Evolutionary conservation across 1,140 invertebrate genomes (phyloP).

Genomic region (Chymomyza costata): DNA sequence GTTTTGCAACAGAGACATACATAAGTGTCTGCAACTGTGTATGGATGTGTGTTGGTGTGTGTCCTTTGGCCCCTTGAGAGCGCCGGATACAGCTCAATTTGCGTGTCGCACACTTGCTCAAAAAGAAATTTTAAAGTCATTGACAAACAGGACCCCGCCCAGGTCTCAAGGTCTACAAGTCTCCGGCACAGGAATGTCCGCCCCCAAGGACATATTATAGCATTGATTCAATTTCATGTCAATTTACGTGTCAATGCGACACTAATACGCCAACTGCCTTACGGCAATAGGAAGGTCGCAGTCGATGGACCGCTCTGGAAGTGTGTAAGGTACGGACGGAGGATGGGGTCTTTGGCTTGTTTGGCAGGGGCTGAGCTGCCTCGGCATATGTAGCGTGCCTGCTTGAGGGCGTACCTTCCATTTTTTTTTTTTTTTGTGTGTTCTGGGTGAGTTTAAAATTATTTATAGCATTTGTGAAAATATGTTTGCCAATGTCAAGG

Average conservation of each 20-base stretch:
- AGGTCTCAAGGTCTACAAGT: not conserved
- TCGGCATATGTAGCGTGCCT: no score
- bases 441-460: slow-evolving; percentile 71
- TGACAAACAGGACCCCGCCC: slow-evolving; percentile 17
- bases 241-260: slow-evolving; percentile 75
- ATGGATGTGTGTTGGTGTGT: slow-evolving; percentile 4
- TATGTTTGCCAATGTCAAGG: slow-evolving; percentile 60
- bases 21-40: not conserved
- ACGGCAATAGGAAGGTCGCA: no score
- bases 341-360: not conserved
- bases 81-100: slow-evolving; percentile 59
- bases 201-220: slow-evolving; percentile 75
- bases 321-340: not conserved
- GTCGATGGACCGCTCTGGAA: not conserved
- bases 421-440: no score
- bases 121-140: slow-evolving; percentile 61
- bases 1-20: slow-evolving; percentile 58
- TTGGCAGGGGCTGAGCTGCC: no score
- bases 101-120: slow-evolving; percentile 34
- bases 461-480: slow-evolving; percentile 72
- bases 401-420: no score
- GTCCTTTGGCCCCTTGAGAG: slow-evolving; percentile 9
- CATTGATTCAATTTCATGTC: slow-evolving; percentile 76
- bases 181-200: slow-evolving; percentile 10
- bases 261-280: slow-evolving; percentile 57